Evolutionary conservation across 92 coral and sea anemone species (phyloP).

Genomic region (Umimayanthus chanpuru): DNA sequence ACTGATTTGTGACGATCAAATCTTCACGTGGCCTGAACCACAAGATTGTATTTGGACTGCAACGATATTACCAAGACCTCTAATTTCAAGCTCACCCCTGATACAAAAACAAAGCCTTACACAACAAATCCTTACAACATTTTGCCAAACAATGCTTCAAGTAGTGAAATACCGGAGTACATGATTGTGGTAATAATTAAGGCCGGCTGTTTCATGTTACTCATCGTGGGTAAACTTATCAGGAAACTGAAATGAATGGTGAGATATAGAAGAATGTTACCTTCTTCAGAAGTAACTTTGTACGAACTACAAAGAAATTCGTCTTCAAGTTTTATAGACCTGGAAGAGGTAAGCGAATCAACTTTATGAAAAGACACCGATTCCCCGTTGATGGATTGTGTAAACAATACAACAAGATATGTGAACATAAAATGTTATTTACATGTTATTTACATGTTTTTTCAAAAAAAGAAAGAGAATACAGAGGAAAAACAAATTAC

Average conservation of each 20-base stretch:
- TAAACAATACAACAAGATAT: no score
- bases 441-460: no score
- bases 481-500: no score
- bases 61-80: neutral
- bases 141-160: slow-evolving; percentile 13
- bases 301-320: neutral
- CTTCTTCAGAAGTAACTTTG: slow-evolving; percentile 5
- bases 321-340: no score
- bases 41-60: neutral
- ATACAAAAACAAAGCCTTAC: neutral
- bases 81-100: slow-evolving; percentile 2
- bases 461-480: no score
- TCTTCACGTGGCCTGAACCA: slow-evolving; percentile 33
- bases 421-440: no score
- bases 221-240: neutral
- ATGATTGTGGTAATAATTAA: slow-evolving; percentile 11
- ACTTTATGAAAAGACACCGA: no score
- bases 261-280: neutral
- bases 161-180: slow-evolving; percentile 6
- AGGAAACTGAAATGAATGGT: slow-evolving; percentile 11
- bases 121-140: neutral
- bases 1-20: neutral
- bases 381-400: no score
- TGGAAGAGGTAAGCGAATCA: no score
- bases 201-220: neutral